Base-by-base conservation (phyloP, 2,113 vertebrate genomes). In the Microcebus tavaratra region DNA sequence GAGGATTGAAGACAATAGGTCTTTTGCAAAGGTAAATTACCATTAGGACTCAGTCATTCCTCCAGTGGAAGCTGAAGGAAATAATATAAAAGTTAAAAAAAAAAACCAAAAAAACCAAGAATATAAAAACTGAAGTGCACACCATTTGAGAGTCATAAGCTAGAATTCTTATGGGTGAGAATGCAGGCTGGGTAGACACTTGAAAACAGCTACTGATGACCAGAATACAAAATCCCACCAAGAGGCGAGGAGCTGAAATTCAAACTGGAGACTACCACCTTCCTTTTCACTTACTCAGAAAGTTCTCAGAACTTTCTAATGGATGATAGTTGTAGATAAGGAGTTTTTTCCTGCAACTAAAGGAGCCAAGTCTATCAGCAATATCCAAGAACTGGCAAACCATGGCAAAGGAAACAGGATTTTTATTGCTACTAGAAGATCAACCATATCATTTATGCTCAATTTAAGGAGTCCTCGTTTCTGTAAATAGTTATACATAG, bases 241-340 rank as follows among this genome's bases (percentile, higher is more conserved):
- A 15, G 50, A 17, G 96, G 45, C 27, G 78, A 72, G 36, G 67
- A 88, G 50, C 48, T 87, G 39, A 93, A 91, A 87, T 81, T 95
- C 57, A 48, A 93, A 2, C 23, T 61, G 3, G 27, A 95, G 29
- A 83, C 86, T 59, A 57, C 18, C 14, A 57, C 18, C 14, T 80
- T 95, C 39, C 55, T 91, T 93, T 90, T 89, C 50, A 81, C 21
- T 95, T 88, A 67, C 61, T 95, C 20, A 95, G n/a, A 88, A 87
- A 89, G 80, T 90, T 90, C 83, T 95, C 59, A 91, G 9, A 87
- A 88, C 55, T 61, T 70, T 92, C 78, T 57, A 88, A 72, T 55
- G 68, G 65, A 39, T 75, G 23, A 83, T 0, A 90, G 23, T 48
- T 95, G 39, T 53, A 94, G 48, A 86, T 42, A 21, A 80, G 78